Percentiles rank a stretch among this genome's conserved stretches.
phyloP scores from a whole-genome alignment of 2,113 vertebrate species.

The Pteropus alecto region DNA sequence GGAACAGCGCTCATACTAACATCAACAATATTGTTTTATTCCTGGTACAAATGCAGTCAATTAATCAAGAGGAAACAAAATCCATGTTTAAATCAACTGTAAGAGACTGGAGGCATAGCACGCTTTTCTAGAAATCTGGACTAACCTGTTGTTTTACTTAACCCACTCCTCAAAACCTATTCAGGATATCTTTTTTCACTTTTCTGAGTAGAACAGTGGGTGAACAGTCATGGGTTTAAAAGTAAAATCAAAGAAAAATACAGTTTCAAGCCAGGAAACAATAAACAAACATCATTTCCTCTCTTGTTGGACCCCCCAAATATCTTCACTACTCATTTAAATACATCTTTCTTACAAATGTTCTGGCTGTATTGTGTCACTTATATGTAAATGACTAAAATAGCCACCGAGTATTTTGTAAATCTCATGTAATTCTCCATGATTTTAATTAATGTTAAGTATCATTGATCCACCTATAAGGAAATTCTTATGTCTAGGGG shows the following conservation, averaged over 20 bases:
- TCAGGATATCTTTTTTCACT: slow-evolving; percentile 30
- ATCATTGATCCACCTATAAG: slow-evolving; percentile 16
- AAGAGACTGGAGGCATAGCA: background rate
- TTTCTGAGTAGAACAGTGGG: background rate
- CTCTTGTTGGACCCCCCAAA: background rate
- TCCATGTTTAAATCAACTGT: background rate
- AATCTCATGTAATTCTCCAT: background rate
- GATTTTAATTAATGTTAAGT: slow-evolving; percentile 24
- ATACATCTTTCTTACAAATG: background rate
- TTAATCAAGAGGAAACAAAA: slow-evolving; percentile 1
- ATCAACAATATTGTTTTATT: background rate
- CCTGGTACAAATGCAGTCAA: background rate
- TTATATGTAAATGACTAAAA: background rate
- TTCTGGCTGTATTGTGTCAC: background rate
- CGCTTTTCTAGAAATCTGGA: background rate
- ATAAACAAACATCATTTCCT: background rate
- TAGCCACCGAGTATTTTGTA: background rate
- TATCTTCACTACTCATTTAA: background rate
- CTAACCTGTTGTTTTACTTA: background rate
- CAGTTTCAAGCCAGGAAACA: background rate
- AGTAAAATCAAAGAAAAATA: background rate
- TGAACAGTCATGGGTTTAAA: slow-evolving; percentile 3
- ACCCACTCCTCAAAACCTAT: background rate
- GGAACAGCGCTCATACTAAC: background rate
- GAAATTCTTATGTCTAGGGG: slow-evolving; percentile 33